Evolutionary conservation across 35 echinoderm and acorn worm species (phyloP).

Genomic region (Hemicentrotus pulcherrimus): DNA sequence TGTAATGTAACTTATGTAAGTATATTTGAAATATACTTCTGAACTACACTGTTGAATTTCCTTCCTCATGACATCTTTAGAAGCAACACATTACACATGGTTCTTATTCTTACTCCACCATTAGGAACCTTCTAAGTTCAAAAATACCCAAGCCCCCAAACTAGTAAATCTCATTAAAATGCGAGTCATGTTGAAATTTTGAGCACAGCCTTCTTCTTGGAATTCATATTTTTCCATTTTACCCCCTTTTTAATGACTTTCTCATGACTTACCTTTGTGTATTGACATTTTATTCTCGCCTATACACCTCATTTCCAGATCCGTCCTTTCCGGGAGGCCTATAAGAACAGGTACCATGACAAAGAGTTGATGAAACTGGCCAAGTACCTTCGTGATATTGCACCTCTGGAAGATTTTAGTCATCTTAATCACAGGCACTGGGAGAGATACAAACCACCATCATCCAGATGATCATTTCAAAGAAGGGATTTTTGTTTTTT

Average conservation of each 20-base stretch:
- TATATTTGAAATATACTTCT: too few relatives aligned
- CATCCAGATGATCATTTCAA: neutral
- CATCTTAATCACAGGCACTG: conserved; percentile 91
- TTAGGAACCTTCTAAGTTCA: too few relatives aligned
- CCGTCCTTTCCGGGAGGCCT: conserved; percentile 86
- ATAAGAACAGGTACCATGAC: conserved; percentile 80
- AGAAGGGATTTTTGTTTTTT: neutral
- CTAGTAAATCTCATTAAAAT: too few relatives aligned
- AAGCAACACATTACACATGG: too few relatives aligned
- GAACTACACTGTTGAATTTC: too few relatives aligned
- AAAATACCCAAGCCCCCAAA: too few relatives aligned
- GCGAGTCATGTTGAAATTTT: too few relatives aligned
- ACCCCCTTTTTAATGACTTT: neutral
- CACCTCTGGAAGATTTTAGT: conserved; percentile 81
- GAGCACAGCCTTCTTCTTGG: neutral
- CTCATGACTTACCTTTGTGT: neutral
- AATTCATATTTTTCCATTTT: too few relatives aligned
- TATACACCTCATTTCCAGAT: conserved; percentile 64
- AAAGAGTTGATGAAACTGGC: conserved; percentile 73
- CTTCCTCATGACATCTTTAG: too few relatives aligned
- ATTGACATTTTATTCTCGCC: neutral
- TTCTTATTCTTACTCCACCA: too few relatives aligned
- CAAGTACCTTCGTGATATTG: conserved; percentile 87
- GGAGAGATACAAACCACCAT: conserved; percentile 78
- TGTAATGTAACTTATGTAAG: too few relatives aligned